Percentiles rank a stretch among this genome's conserved stretches.
Conservation (phyloP, 2,797 vertebrate species). For the Mallotus villosus region DNA sequence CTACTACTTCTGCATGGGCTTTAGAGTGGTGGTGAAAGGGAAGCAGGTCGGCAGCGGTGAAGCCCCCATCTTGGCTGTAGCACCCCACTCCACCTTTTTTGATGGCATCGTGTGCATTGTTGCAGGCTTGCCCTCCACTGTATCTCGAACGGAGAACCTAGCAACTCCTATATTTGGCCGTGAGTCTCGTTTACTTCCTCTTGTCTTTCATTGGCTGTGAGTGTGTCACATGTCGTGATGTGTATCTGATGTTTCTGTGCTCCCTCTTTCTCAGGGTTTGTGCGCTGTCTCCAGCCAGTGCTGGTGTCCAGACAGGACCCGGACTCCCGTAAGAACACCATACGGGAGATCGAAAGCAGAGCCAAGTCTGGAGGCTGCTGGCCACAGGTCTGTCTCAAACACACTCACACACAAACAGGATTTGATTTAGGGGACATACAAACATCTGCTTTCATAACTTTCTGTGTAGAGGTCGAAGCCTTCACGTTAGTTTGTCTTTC, state of each 20-base stretch:
- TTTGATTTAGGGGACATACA: too few relatives aligned
- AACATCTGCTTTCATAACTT: background rate
- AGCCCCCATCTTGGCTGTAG: conserved; percentile 89
- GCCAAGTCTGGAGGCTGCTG: conserved; percentile 86
- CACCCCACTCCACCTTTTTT: conserved; percentile 94
- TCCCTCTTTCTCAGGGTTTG: conserved; percentile 73
- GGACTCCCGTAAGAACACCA: conserved; percentile 92
- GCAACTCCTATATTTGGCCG: conserved; percentile 86
- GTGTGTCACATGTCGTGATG: background rate
- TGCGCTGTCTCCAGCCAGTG: conserved; percentile 89
- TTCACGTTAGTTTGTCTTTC: conserved; percentile 46
- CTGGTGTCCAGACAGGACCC: conserved; percentile 90
- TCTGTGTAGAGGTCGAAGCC: background rate
- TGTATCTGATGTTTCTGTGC: conserved; percentile 13
- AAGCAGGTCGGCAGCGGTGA: conserved; percentile 72
- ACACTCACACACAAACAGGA: background rate
- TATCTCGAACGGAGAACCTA: conserved; percentile 89
- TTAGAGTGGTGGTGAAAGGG: conserved; percentile 87
- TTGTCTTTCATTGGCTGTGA: background rate
- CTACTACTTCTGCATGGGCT: conserved; percentile 88
- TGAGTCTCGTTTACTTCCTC: conserved; percentile 70
- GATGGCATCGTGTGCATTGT: conserved; percentile 87
- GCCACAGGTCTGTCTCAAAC: conserved; percentile 85
- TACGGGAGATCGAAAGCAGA: conserved; percentile 85
- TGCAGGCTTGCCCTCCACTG: conserved; percentile 88